Evolutionary conservation across 2,113 vertebrate genomes (phyloP).

Genomic region (Butorides virescens): DNA sequence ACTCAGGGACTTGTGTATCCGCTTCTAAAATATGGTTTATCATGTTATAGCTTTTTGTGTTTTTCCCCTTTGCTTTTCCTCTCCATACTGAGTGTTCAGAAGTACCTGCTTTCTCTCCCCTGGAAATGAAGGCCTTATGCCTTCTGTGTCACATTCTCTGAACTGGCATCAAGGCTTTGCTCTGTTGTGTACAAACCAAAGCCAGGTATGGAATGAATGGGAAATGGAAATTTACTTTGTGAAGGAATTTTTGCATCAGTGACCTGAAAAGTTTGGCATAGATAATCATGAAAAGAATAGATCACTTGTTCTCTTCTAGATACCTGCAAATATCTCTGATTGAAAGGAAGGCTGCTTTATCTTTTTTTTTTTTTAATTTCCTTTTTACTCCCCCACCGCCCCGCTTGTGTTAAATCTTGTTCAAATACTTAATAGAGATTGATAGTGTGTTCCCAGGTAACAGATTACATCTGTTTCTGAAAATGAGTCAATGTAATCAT

Average conservation of each 20-base stretch:
- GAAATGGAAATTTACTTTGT: neutral
- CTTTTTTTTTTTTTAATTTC: neutral
- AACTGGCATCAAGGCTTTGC: neutral
- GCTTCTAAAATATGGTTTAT: neutral
- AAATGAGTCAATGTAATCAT: slow-evolving; percentile 53
- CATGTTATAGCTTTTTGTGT: neutral
- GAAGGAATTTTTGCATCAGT: neutral
- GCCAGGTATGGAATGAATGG: neutral
- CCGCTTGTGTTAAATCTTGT: neutral
- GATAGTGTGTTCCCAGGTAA: slow-evolving; percentile 31
- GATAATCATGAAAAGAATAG: neutral
- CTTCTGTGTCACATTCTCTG: neutral
- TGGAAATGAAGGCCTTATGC: neutral
- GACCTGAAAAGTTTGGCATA: neutral
- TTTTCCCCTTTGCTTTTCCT: neutral
- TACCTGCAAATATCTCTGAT: neutral
- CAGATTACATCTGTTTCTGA: slow-evolving; percentile 32
- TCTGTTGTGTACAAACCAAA: neutral
- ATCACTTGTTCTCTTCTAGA: neutral
- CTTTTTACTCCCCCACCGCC: neutral
- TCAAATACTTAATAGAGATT: slow-evolving; percentile 38
- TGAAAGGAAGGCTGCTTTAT: neutral
- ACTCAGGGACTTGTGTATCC: neutral
- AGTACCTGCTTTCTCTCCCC: neutral
- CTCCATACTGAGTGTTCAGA: neutral